Evolutionary conservation across 2,888 invertebrate genomes (phyloP).

Genomic region (Oegoconia quadripuncta): DNA sequence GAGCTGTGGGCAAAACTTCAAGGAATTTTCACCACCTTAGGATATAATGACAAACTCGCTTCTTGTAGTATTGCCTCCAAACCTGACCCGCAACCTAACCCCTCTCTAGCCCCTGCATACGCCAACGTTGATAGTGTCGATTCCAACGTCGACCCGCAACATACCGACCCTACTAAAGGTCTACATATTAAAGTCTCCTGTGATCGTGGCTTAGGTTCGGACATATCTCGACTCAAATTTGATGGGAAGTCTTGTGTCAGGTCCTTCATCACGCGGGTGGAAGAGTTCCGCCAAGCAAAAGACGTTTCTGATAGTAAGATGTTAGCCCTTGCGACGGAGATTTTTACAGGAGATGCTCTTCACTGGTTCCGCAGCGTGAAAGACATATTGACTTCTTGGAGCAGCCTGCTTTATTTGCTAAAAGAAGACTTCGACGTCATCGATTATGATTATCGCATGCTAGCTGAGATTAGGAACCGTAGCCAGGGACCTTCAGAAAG

Average conservation of each 20-base stretch:
- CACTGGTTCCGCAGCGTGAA: slow-evolving; percentile 7
- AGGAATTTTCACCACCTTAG: too few relatives aligned
- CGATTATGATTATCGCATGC: slow-evolving; percentile 17
- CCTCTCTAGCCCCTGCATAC: too few relatives aligned
- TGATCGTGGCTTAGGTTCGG: too few relatives aligned
- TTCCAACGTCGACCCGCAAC: too few relatives aligned
- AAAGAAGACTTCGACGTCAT: slow-evolving; percentile 10
- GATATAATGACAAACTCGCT: too few relatives aligned
- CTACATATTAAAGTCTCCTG: too few relatives aligned
- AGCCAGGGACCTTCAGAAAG: slow-evolving; percentile 9
- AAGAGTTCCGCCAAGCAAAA: slow-evolving; percentile 7
- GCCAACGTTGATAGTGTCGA: too few relatives aligned
- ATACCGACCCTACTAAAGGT: too few relatives aligned
- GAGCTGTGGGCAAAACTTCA: too few relatives aligned
- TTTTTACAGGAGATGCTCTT: slow-evolving; percentile 8
- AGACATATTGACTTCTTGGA: background rate
- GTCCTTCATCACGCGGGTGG: slow-evolving; percentile 10
- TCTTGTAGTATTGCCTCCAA: too few relatives aligned
- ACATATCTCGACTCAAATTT: slow-evolving; percentile 14
- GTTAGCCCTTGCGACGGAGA: slow-evolving; percentile 5
- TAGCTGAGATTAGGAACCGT: slow-evolving; percentile 4
- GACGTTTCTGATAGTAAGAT: slow-evolving; percentile 2
- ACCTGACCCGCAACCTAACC: too few relatives aligned
- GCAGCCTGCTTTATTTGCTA: background rate
- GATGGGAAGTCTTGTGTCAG: slow-evolving; percentile 12